Conservation (phyloP, 2,888 invertebrate genomes). For the Macroteleia sp. region DNA sequence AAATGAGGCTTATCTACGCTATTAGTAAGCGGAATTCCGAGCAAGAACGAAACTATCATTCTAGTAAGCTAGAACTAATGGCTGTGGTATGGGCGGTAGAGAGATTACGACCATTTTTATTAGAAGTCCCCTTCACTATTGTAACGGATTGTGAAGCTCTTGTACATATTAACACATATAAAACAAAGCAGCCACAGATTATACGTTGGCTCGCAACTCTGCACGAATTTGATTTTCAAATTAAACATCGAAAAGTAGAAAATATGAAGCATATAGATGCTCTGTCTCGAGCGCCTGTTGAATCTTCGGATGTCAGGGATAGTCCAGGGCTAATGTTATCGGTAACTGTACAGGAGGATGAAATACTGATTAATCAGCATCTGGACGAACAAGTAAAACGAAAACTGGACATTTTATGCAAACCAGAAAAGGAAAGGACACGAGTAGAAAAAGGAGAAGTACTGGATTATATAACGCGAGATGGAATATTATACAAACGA, state of each 20-base stretch:
- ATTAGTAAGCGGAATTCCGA: constrained; percentile 41
- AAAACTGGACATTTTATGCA: no score
- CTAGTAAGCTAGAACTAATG: no score
- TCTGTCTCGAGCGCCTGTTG: constrained; percentile 17
- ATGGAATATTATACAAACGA: no score
- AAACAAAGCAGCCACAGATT: constrained; percentile 19
- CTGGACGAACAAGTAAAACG: no score
- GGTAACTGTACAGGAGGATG: no score
- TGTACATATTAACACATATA: background rate
- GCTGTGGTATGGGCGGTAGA: constrained; percentile 24
- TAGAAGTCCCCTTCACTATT: constrained; percentile 5
- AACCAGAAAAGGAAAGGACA: no score
- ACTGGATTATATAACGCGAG: no score
- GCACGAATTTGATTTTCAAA: background rate
- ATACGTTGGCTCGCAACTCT: background rate
- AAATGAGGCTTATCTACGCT: constrained; percentile 31
- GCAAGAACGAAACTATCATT: constrained; percentile 61
- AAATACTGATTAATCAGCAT: no score
- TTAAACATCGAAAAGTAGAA: constrained; percentile 15
- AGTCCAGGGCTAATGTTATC: no score
- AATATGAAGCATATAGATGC: constrained; percentile 19
- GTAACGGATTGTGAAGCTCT: constrained; percentile 15
- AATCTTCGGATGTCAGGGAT: background rate
- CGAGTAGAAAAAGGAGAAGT: no score
- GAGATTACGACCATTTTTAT: constrained; percentile 23